Evolutionary conservation across 2,888 invertebrate genomes (phyloP).

Genomic region (Brenthis daphne): DNA sequence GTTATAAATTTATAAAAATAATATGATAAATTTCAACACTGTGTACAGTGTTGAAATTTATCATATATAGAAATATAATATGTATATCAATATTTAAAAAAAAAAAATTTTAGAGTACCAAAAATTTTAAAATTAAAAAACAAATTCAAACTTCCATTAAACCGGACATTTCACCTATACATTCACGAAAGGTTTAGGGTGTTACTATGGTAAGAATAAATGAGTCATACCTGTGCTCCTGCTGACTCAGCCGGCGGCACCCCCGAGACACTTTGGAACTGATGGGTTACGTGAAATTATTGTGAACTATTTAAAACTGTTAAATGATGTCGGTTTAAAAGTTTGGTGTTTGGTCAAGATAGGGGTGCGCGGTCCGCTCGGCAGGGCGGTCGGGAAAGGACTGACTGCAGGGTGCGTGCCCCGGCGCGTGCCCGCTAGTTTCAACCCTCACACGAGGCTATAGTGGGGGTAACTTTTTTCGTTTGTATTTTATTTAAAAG

Average conservation of each 20-base stretch:
- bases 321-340: conserved; percentile 42
- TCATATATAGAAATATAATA: too few species aligned
- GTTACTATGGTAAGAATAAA: conserved; percentile 75
- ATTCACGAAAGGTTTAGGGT: conserved; percentile 59
- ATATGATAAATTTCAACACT: too few species aligned
- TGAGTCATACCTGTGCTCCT: conserved; percentile 76
- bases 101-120: too few species aligned
- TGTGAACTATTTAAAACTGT: conserved; percentile 27
- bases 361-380: conserved; percentile 77
- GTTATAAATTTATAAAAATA: too few species aligned
- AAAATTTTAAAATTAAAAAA: background rate
- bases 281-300: conserved; percentile 19
- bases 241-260: conserved; percentile 75
- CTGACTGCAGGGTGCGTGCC: conserved; percentile 70
- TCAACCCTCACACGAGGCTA: conserved; percentile 58
- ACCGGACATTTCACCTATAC: conserved; percentile 33
- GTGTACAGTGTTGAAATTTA: too few species aligned
- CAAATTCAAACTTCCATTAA: conserved; percentile 32
- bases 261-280: conserved; percentile 53
- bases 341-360: conserved; percentile 41
- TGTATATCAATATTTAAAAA: too few species aligned
- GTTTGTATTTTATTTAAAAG: conserved; percentile 7
- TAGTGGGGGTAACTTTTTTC: conserved; percentile 21
- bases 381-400: conserved; percentile 69
- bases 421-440: conserved; percentile 64